Evolutionary conservation across 2,113 vertebrate species (phyloP).

Genomic region (Cheilinus undulatus): DNA sequence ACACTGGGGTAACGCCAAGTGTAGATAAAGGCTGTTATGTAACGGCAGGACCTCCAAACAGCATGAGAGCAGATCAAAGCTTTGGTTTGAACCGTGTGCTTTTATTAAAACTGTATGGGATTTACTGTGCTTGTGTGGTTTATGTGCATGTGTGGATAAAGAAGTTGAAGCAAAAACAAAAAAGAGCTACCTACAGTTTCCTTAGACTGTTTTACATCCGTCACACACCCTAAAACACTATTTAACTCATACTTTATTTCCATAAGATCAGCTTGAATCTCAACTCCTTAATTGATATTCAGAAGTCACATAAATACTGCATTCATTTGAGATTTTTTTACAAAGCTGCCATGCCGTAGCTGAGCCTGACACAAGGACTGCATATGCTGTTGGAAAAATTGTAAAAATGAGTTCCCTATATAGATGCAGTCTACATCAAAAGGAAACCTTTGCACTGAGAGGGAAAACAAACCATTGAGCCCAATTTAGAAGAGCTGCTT

Average conservation of each 20-base stretch:
- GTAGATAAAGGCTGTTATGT: constrained; percentile 29
- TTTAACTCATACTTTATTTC: neutral
- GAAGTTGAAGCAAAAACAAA: neutral
- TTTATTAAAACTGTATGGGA: constrained; percentile 46
- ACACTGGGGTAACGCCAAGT: constrained; percentile 15
- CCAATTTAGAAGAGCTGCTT: too few relatives aligned
- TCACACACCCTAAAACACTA: neutral
- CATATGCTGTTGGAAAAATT: too few relatives aligned
- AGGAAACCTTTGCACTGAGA: too few relatives aligned
- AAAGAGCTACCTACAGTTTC: neutral
- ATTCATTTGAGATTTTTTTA: too few relatives aligned
- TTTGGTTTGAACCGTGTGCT: constrained; percentile 23
- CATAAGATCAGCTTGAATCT: neutral
- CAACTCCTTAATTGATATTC: neutral
- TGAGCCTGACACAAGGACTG: neutral
- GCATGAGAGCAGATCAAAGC: constrained; percentile 59
- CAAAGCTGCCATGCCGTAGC: too few relatives aligned
- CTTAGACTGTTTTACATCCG: neutral
- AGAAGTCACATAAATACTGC: neutral
- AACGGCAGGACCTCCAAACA: constrained; percentile 43
- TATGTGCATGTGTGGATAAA: neutral
- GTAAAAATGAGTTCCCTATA: too few relatives aligned
- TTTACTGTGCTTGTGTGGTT: constrained; percentile 15
- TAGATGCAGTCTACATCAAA: too few relatives aligned
- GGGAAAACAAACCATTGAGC: too few relatives aligned